Base-by-base conservation (phyloP, 2,797 vertebrate genomes). In the Eulemur mongoz region DNA sequence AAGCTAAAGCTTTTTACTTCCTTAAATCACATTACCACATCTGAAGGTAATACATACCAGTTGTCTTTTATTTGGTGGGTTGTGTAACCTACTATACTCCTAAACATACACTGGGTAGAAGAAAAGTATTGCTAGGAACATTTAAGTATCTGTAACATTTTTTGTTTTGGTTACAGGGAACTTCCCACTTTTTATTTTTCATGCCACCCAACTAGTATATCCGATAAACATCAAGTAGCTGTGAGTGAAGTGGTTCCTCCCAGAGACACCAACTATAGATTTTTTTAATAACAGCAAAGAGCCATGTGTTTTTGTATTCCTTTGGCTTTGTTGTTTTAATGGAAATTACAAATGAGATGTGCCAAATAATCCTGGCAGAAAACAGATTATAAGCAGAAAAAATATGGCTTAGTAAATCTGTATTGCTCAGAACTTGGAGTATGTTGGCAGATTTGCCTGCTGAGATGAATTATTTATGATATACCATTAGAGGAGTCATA, bases 111-210 rank as follows among this genome's bases (percentile, higher is more conserved):
- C 25, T 82, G 11, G 63, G 81, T 57, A 82, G 78, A 80, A 54
- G 20, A 48, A 61, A 70, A 78, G 40, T 54, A 50, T 85, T 93
- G 79, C 88, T 90, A 72, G 85, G 88, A 88, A 79, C 57, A 61
- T n/a, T 40, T 67, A 83, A 88, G 76, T 78, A 38, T 80, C 89
- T 90, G 2, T 81, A 78, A 72, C 73, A 11, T 75, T 89, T 76
- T 97, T 96, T 97, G 95, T 94, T 97, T 96, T 97, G 92, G 79
- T 97, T 91, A 94, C 89, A 50, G 96, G 94, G 89, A 97, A 94
- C 89, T 97, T 97, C 76, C 93, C 65, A 52, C 80, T 91, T 91
- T 94, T 81, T 92, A 70, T 82, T 94, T 96, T 95, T 94, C 89
- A 63, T 30, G 45, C 61, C 35, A 92, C 32, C 95, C 79, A 87